Evolutionary conservation across 2,888 invertebrate species (phyloP), one percentile per base, ranked within the genome.

Genomic region (Portevinia maculata): DNA sequence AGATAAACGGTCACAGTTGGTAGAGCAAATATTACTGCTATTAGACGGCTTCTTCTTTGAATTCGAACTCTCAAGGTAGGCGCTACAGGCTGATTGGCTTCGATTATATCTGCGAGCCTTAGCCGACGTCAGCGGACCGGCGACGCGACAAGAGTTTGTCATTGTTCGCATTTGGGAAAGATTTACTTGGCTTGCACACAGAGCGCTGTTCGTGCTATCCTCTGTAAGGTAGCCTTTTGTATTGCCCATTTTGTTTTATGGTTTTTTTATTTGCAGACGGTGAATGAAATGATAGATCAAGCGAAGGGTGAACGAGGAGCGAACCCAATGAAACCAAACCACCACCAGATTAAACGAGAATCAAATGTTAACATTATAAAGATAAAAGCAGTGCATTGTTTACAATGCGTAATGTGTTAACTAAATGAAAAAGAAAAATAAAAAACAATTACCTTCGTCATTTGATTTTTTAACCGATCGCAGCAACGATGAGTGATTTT

Each of bases 201-300:
- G 75, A 53, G 85, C 73, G 34, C 86, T 85, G 50, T 81, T 86
- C 24, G 87, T 86, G 86, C 89, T 90, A 86, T 90, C 90, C 87
- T 90, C 90, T 90, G 90, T 90, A 90, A 90, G 89, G 89, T 90
- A 90, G 86, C 90, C 90, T 90, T 86, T 85, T 86, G 86, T 74
- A 79, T 69, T 74, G 32, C 57, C 50, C 50, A 15, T 75, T 62
- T 46, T 67, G 32, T 32, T 48, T 11, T 55, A 53, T n/a, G n/a
- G n/a, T n/a, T n/a, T 34, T 37, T 53, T 32, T 11, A 44, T 70
- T 53, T 60, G 15, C 30, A 19, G 21, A 30, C 41, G 39, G 32
- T 41, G 52, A 21, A 48, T 46, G 32, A 11, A 57, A 65, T 65
- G 34, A 64, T 24, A 59, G 57, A 78, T 73, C 74, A 78, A 41